Evolutionary conservation across 2,797 vertebrate species (phyloP).

Genomic region (Cichlasoma orientale): DNA sequence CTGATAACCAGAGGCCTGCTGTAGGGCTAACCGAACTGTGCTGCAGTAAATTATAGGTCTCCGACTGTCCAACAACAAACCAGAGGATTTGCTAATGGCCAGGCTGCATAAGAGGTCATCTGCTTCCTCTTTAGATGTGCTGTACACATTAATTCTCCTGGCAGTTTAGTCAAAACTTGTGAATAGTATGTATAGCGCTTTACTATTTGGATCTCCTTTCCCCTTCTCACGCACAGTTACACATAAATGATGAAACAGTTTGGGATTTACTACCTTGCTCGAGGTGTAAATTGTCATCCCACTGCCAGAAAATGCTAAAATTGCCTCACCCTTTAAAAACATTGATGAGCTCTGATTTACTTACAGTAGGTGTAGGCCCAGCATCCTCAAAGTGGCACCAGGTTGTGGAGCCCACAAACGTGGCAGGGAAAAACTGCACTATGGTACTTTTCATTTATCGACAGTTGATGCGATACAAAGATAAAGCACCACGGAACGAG

Average conservation of each 20-base stretch:
- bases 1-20: conserved; percentile 75
- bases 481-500: not conserved
- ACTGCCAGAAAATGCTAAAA: not conserved
- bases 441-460: not conserved
- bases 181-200: not conserved
- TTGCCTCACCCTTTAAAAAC: not conserved
- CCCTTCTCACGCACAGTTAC: not conserved
- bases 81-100: conserved; percentile 57
- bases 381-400: not conserved
- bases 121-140: conserved; percentile 31
- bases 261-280: not conserved
- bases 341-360: not conserved
- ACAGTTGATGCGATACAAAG: not conserved
- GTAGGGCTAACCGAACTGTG: conserved; percentile 63
- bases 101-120: conserved; percentile 49
- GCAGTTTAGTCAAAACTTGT: conserved; percentile 21
- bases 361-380: not conserved
- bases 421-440: not conserved
- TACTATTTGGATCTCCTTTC: not conserved
- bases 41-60: conserved; percentile 64
- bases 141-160: conserved; percentile 19
- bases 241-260: not conserved
- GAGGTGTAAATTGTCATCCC: not conserved
- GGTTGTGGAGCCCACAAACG: not conserved
- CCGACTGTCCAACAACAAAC: conserved; percentile 57